phyloP scores from a whole-genome alignment of 2,888 invertebrate species.

The Scrobipalpa costella region DNA sequence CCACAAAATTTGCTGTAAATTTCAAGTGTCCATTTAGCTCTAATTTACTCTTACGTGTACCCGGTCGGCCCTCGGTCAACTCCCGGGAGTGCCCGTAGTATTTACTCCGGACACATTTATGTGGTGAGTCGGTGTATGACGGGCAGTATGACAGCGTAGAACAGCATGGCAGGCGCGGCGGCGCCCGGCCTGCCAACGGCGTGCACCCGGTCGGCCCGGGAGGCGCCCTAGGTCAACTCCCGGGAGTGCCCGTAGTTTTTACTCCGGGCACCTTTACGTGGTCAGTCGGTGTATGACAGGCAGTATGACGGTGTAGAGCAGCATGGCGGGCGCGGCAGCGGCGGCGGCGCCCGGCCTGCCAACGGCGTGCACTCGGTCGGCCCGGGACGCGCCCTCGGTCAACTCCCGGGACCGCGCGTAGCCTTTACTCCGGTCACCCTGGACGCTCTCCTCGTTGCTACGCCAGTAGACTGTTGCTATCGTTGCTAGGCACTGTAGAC shows the following conservation, averaged over 20 bases:
- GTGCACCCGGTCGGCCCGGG: no score
- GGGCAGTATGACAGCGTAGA: slow-evolving; percentile 33
- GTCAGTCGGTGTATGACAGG: neutral
- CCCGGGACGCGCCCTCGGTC: slow-evolving; percentile 84
- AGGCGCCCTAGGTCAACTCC: no score
- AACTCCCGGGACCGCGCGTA: slow-evolving; percentile 90
- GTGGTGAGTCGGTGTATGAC: neutral
- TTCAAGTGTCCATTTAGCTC: neutral
- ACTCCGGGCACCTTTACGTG: neutral
- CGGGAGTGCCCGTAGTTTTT: no score
- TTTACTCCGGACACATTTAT: no score
- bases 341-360: slow-evolving; percentile 57
- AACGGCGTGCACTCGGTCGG: slow-evolving; percentile 87
- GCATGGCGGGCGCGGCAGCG: slow-evolving; percentile 39
- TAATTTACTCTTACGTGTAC: no score
- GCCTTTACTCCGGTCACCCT: slow-evolving; percentile 87
- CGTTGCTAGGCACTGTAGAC: slow-evolving; percentile 88
- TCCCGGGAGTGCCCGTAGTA: no score
- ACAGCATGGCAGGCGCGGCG: slow-evolving; percentile 41
- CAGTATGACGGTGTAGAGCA: slow-evolving; percentile 35
- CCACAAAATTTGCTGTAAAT: neutral
- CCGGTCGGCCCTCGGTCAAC: no score
- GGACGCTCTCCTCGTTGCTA: slow-evolving; percentile 93
- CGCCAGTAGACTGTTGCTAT: slow-evolving; percentile 93
- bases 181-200: slow-evolving; percentile 71